Evolutionary conservation across 1,140 invertebrate species (phyloP), one percentile per base, ranked within the genome.

Genomic region (Halictus rubicundus): DNA sequence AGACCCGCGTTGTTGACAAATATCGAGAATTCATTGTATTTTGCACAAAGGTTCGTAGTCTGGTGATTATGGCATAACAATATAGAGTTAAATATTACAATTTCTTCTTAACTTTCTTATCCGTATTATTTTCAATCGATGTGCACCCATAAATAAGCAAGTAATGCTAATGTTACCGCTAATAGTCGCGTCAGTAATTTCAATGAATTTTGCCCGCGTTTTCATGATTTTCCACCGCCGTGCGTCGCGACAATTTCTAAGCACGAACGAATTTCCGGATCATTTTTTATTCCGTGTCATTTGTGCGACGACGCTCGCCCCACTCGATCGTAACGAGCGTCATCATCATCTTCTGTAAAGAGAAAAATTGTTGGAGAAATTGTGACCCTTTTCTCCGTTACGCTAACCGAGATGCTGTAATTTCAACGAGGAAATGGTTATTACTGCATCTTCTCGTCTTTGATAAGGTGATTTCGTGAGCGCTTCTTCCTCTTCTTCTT

Each of bases 201-300:
- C n/a, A n/a, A n/a, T n/a, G n/a, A n/a, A n/a, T n/a, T n/a, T n/a
- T n/a, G n/a, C n/a, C n/a, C n/a, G n/a, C n/a, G n/a, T n/a, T n/a
- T 32, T 32, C 32, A 32, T 5, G 32, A 32, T 32, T 32, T 32
- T 4, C 3, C 3, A 32, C 32, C 32, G 5, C 32, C 5, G 2
- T 5, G 32, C 32, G 32, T 3, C 8, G 39, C 14, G 39, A 52
- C 37, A 65, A 79, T 49, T 61, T 49, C 54, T 49, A 21, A 14
- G 7, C 63, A 14, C 23, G 37, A 25, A 49, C 68, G 57, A 74
- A 79, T 60, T 21, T 21, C 16, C 12, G 2, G 52, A 74, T 66
- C n/a, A n/a, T n/a, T n/a, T n/a, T n/a, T 74, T 74, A 68, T 74
- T 74, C 49, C 10, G 27, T 46, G 32, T 14, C 37, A 46, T 78